These are phyloP conservation scores for Paraescarpia echinospica DNA, from an alignment of 1,140 invertebrate genomes.

Conservation along the genomic window DNA sequence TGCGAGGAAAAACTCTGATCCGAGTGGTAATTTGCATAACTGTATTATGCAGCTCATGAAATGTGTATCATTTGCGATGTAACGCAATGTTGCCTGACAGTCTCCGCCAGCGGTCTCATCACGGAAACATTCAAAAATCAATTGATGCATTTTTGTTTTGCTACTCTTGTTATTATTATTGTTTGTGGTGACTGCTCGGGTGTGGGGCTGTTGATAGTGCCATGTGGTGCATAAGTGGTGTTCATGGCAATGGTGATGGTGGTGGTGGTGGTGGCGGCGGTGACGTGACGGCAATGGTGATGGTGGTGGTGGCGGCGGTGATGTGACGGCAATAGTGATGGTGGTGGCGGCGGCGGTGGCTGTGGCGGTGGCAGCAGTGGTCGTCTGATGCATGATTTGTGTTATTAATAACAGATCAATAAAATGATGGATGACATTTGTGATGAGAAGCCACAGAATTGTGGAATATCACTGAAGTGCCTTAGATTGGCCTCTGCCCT, in stretches of 20 bases:
- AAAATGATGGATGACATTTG: constrained; percentile 1
- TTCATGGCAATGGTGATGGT: too few species aligned
- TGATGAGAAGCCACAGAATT: neutral
- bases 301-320: neutral
- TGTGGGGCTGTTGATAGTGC: neutral
- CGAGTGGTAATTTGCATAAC: neutral
- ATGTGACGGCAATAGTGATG: neutral
- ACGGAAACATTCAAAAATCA: neutral
- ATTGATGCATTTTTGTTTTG: neutral
- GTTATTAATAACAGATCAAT: constrained; percentile 2
- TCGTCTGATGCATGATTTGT: neutral
- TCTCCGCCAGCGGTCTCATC: neutral
- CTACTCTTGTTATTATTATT: neutral
- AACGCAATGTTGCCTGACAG: constrained; percentile 3
- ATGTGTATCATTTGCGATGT: constrained; percentile 5
- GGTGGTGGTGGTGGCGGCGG: neutral
- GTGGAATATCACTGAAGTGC: neutral
- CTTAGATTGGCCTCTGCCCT: neutral
- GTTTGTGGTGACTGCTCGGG: neutral
- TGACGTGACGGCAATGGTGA: neutral
- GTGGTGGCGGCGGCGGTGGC: neutral
- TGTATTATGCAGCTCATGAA: neutral
- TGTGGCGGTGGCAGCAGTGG: neutral
- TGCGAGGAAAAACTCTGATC: neutral
- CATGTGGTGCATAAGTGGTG: too few species aligned